Evolutionary conservation across 1,140 invertebrate genomes (phyloP), one percentile per base, ranked within the genome.

Genomic region (Penaeus chinensis): DNA sequence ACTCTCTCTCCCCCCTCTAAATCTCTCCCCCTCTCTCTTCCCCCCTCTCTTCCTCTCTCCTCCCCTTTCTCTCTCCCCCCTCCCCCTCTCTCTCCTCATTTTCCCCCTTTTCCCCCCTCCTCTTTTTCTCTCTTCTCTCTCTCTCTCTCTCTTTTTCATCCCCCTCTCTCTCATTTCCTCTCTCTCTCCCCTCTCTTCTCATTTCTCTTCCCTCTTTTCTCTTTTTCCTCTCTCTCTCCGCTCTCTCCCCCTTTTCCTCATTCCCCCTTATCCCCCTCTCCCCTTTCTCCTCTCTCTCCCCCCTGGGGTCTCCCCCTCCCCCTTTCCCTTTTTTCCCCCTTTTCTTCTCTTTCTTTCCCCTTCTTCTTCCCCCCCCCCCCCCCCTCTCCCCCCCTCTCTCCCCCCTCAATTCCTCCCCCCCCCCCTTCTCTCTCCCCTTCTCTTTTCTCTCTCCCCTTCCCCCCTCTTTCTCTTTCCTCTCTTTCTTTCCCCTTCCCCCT

Each of bases 181-280:
- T 69, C 65, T 27, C 65, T 69, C 65, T 69, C 65, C 13, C 65
- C 13, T 13, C 13, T 13, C 13, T 13, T 69, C 65, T 69, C 65
- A 4, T 13, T 69, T 13, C 13, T 13, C 13, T 13, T n/a, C 27
- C 13, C 65, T 27, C 27, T 27, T 13, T 27, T 13, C 13, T 7
- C 27, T 27, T 13, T 27, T 13, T 27, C 27, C 13, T 13, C 65
- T 69, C 13, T 13, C 3, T 27, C 27, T 65, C 63, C n/a, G 16
- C 63, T 65, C 63, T 65, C 63, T n/a, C n/a, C 63, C n/a, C 63
- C 63, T 65, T n/a, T 65, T 65, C 63, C n/a, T n/a, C n/a, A 16
- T n/a, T n/a, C 63, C n/a, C n/a, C 63, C n/a, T 65, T 65, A 16
- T n/a, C 63, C 63, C n/a, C n/a, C 63, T 65, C n/a, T 65, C 63